Percentiles rank a stretch among this genome's conserved stretches.
phyloP scores from a whole-genome alignment of 2,113 vertebrate species.

The Hippocampus barbouri region DNA sequence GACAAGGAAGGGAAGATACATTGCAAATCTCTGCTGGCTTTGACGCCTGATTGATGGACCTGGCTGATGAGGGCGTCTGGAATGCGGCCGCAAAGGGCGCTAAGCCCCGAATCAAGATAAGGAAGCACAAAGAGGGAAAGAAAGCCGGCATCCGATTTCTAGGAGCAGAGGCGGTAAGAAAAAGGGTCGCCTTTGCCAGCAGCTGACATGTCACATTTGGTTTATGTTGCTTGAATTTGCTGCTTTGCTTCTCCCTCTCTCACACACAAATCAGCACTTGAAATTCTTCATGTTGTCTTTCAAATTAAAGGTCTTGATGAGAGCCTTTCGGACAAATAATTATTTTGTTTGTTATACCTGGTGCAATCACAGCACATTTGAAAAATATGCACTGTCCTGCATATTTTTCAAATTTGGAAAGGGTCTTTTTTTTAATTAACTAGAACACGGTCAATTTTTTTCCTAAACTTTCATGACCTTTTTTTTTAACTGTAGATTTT shows the following conservation, averaged over 20 bases:
- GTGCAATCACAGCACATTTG: neutral
- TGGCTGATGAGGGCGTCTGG: neutral
- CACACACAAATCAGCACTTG: neutral
- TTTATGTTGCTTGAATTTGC: neutral
- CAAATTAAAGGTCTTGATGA: neutral
- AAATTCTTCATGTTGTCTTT: neutral
- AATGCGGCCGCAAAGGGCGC: constrained; percentile 10
- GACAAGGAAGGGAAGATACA: neutral
- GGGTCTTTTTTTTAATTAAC: too few species aligned
- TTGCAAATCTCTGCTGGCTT: neutral
- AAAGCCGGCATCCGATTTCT: neutral
- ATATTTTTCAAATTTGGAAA: too few species aligned
- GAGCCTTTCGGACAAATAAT: neutral
- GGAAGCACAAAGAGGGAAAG: neutral
- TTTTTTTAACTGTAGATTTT: too few species aligned
- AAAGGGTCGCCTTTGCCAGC: constrained; percentile 9
- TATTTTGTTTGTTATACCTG: neutral
- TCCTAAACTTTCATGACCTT: too few species aligned
- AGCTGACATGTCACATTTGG: neutral
- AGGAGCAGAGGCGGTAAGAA: neutral
- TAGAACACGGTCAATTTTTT: too few species aligned
- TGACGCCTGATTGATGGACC: constrained; percentile 4
- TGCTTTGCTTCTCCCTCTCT: neutral
- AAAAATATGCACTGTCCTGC: too few species aligned
- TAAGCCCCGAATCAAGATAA: constrained; percentile 19